Base-by-base conservation (phyloP, 2,113 vertebrate genomes). In the Spea multiplicata region DNA sequence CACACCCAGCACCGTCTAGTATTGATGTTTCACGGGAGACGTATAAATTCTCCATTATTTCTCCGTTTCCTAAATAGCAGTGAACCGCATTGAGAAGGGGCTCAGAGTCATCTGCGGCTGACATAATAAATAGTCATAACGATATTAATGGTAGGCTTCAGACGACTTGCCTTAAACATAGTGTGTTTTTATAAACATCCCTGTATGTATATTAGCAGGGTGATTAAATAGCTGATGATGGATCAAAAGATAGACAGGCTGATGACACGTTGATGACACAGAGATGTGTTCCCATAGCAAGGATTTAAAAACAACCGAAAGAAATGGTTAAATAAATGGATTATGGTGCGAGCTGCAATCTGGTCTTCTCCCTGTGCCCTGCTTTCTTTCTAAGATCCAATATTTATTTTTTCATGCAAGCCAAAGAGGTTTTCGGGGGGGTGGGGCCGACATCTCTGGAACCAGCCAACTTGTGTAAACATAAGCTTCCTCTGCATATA, bases 391-490 rank as follows among this genome's bases (percentile, higher is more conserved):
- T 55, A 53, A 46, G 50, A 48, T 49, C 45, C 55, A 61, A 8
- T 67, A 80, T 80, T 80, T 80, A 80, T 73, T 74, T 74, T 57
- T 80, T 49, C 65, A 74, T 67, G 8, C 64, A 74, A 67, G 64
- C 45, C 64, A 16, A 10, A 62, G 53, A 49, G 53, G 71, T 68
- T 71, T 8, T 14, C 9, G 47, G 64, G 64, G 55, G 55, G 3
- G 53, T 48, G 59, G 66, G 68, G 74, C 16, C 53, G 53, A 50
- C 53, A 80, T 74, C 78, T 80, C 78, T 74, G 47, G 46, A 68
- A 80, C 64, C 78, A 80, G 78, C 78, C 78, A 69, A 65, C 65
- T 74, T 61, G 71, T 68, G 73, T 80, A 80, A 80, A 80, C 78
- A 80, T 64, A 50, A 6, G 71, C 71, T 80, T 80, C 78, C 78